Evolutionary conservation across 2,888 invertebrate genomes (phyloP).

Genomic region (Allygus modestus): DNA sequence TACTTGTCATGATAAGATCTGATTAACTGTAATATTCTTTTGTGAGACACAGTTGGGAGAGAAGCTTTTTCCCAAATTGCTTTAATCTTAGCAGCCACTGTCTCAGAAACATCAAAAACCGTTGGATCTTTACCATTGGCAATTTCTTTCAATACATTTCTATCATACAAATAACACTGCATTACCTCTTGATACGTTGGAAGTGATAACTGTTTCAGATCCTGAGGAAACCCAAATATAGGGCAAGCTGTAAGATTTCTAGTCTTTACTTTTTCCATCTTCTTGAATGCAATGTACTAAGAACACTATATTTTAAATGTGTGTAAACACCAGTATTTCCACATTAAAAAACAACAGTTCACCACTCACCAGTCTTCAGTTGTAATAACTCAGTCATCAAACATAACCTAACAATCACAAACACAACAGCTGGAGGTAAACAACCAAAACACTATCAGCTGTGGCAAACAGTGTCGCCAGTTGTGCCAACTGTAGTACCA

Average conservation of each 20-base stretch:
- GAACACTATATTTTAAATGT: background rate
- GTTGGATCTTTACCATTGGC: constrained; percentile 4
- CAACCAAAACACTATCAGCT: background rate
- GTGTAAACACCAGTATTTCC: background rate
- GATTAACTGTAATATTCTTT: background rate
- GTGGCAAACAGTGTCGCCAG: background rate
- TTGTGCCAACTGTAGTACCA: background rate
- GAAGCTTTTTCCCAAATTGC: background rate
- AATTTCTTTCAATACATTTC: background rate
- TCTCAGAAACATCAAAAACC: background rate
- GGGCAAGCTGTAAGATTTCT: background rate
- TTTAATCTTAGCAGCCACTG: background rate
- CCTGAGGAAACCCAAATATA: background rate
- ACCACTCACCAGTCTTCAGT: background rate
- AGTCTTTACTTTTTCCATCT: background rate
- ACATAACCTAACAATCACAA: constrained; percentile 6
- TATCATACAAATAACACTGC: background rate
- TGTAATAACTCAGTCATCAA: too few species aligned
- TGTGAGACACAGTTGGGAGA: constrained; percentile 2
- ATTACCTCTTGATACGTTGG: background rate
- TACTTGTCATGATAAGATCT: background rate
- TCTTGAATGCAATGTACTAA: too few species aligned
- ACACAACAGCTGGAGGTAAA: background rate
- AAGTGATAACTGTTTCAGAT: background rate
- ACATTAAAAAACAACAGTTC: background rate